Base-by-base conservation (phyloP, 2,888 invertebrate genomes). In the Hedychridium roseum region DNA sequence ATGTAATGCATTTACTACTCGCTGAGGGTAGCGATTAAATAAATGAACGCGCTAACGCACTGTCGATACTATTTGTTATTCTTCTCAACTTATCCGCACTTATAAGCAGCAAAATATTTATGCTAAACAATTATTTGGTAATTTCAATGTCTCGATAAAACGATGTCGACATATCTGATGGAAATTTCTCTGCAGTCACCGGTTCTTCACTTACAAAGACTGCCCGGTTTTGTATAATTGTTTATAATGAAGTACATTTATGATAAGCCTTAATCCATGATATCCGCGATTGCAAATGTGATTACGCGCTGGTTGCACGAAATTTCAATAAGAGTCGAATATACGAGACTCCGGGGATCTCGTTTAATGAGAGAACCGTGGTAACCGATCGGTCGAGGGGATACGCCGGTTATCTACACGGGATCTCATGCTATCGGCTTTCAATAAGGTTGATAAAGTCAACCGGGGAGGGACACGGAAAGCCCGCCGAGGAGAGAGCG, bases 361-460 rank as follows among this genome's bases (percentile, higher is more conserved):
- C n/a, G n/a, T n/a, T n/a, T n/a, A n/a, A n/a, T n/a, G n/a, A n/a
- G 59, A 62, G 59, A 61, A 54, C 53, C 58, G 45, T 27, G 59
- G 59, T 56, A 62, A 47, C 45, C 50, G 60, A 62, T 61, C 58
- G 56, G 14, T 34, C 46, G 42, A 45, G 35, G 31, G 60, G 54
- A 48, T 58, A 58, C 36, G 37, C 26, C 45, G 43, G 47, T 61
- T 71, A 74, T 74, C 74, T 71, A 62, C 67, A 64, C 63, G 65
- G 64, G 60, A 74, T 74, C 73, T 72, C 64, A 44, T 57, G 64
- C 65, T 71, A 74, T 73, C 71, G 72, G 66, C 71, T 75, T 74
- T 74, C 72, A 75, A 76, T 73, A 74, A 76, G 73, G 68, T 73
- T 76, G 76, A 76, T 76, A 76, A 76, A 73, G 73, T 74, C 74